Conservation (phyloP, 1,140 invertebrate species). For the Drosophila lacertosa region DNA sequence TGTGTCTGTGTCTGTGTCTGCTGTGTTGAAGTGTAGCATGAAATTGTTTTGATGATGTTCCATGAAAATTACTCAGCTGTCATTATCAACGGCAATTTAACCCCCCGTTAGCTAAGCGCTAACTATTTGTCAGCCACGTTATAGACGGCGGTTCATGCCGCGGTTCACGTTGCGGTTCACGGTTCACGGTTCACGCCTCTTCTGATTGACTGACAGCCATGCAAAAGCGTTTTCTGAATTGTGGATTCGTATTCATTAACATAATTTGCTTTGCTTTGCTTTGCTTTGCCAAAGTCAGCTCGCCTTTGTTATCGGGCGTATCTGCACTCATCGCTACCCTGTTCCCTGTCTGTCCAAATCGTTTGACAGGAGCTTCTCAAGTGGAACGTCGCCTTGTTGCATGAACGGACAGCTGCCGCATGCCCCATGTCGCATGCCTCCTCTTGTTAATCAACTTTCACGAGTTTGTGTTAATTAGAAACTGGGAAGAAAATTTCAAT, state of each 20-base stretch:
- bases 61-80: conserved; percentile 66
- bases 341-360: conserved; percentile 33
- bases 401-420: conserved; percentile 20
- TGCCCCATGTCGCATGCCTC: too few relatives aligned
- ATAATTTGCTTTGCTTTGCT: conserved; percentile 55
- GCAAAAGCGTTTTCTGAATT: conserved; percentile 45
- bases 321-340: not conserved
- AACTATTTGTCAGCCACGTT: conserved; percentile 53
- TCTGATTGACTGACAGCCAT: conserved; percentile 60
- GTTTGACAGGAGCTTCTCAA: conserved; percentile 47
- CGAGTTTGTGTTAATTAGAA: conserved; percentile 42
- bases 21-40: conserved; percentile 66
- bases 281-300: conserved; percentile 35
- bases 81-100: conserved; percentile 64
- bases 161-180: conserved; percentile 18
- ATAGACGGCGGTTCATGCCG: not conserved
- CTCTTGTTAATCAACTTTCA: conserved; percentile 38
- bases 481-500: conserved; percentile 24
- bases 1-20: conserved; percentile 10
- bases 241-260: conserved; percentile 51
- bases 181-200: conserved; percentile 8
- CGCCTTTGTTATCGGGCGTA: conserved; percentile 3
- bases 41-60: conserved; percentile 70
- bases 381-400: conserved; percentile 23
- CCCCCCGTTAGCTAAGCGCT: conserved; percentile 34